Evolutionary conservation across 2,888 invertebrate species (phyloP), one percentile per base, ranked within the genome.

Genomic region (Erynnis tages): DNA sequence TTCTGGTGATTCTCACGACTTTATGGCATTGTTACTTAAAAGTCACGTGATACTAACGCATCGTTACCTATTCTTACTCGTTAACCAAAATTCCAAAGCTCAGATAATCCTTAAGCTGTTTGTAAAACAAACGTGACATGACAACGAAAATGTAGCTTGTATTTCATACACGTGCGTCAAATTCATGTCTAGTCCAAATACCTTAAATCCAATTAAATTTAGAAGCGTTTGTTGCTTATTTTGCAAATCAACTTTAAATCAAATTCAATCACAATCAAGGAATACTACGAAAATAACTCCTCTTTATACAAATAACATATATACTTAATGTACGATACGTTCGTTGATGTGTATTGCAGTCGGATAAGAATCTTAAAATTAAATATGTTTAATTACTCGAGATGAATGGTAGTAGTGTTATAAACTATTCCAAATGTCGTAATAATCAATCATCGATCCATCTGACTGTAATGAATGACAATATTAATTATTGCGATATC

Each of bases 51-150:
- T 19, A 13, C 27, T 10, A n/a, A 17, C 35, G 10, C 11, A 19
- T 27, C 11, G 27, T 27, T 13, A 46, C 8, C n/a, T 37, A 21
- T 25, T 35, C 25, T 37, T 19, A 32, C 10, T 43, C 43, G 45
- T 46, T 46, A 16, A 19, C 29, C 37, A 8, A 37, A 25, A 13
- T 46, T 25, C 16, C 37, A 13, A 35, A 46, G 29, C 46, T 27
- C 14, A 37, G 38, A 32, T 48, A 40, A 32, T 49, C 40, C 48
- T 23, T 25, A 21, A 23, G 32, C 48, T 40, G 23, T 41, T 25
- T 41, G 40, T 49, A 40, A 40, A 49, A 38, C 48, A 48, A 48
- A 48, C 48, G 48, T 48, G 38, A 48, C 40, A 14, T 16, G 30
- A 1, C 38, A 30, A 23, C 10, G 40, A 32, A 40, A 30, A 48